Evolutionary conservation across 2,888 invertebrate genomes (phyloP).

Genomic region (Strigamia maritima): DNA sequence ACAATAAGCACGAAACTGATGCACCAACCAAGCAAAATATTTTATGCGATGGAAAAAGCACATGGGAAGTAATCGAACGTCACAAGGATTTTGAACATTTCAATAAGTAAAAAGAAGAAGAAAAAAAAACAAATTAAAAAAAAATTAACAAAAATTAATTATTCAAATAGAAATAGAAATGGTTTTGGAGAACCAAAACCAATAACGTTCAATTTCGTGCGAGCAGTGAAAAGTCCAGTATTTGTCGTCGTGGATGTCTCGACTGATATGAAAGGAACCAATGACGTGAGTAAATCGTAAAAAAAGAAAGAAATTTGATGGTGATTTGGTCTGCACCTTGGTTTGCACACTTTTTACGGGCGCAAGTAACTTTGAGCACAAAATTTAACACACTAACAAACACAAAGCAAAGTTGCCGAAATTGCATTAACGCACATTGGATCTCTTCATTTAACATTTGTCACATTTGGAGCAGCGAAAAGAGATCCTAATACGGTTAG

Average conservation of each 20-base stretch:
- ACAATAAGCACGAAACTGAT: constrained; percentile 47
- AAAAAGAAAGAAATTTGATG: neutral
- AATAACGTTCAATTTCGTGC: neutral
- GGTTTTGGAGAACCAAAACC: neutral
- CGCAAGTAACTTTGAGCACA: neutral
- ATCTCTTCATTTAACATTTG: neutral
- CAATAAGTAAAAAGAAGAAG: neutral
- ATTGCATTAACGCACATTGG: neutral
- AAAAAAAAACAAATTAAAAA: neutral
- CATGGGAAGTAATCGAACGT: constrained; percentile 47
- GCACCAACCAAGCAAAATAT: constrained; percentile 51
- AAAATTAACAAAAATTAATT: neutral
- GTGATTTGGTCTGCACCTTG: neutral
- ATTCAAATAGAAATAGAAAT: neutral
- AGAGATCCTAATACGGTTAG: constrained; percentile 21
- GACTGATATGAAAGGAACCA: neutral
- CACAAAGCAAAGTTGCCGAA: neutral
- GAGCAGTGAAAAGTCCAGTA: neutral
- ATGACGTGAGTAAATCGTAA: neutral
- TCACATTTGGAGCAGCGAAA: neutral
- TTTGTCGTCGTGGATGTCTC: neutral
- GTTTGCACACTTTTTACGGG: neutral
- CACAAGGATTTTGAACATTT: constrained; percentile 43
- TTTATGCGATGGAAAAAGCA: constrained; percentile 49
- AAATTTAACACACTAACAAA: neutral